Percentiles rank a stretch among this genome's conserved stretches.
Evolutionary conservation across 2,888 invertebrate species (phyloP).

Genomic region (Tuta absoluta): DNA sequence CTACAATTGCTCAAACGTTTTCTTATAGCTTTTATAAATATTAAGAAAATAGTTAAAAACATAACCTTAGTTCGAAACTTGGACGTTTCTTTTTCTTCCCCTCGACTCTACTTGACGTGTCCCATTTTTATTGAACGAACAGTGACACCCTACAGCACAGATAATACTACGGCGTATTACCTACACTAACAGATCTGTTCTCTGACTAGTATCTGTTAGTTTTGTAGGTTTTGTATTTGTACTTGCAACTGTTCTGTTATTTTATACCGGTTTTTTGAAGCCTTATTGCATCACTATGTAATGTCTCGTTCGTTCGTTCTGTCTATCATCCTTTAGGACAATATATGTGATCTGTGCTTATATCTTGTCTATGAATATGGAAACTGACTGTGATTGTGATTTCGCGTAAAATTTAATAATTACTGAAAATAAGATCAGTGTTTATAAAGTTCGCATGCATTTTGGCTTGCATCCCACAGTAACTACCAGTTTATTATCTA

Average conservation of each 20-base stretch:
- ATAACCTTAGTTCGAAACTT: neutral
- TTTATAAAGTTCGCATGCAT: neutral
- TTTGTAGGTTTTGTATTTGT: no score
- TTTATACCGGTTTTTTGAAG: no score
- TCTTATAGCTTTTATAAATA: neutral
- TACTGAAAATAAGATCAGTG: neutral
- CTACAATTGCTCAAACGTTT: neutral
- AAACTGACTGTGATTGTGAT: neutral
- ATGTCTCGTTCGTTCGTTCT: no score
- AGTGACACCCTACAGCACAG: neutral
- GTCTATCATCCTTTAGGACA: no score
- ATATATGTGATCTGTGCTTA: no score
- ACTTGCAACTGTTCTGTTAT: no score
- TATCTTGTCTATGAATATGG: neutral
- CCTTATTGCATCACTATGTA: no score
- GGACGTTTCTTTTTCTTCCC: neutral
- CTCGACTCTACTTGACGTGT: constrained; percentile 1
- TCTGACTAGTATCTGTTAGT: no score
- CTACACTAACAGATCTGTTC: no score
- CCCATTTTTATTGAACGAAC: constrained; percentile 1
- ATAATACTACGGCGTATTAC: no score
- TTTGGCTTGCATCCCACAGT: neutral
- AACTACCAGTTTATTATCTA: neutral
- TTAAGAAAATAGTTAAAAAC: constrained; percentile 6
- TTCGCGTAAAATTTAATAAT: neutral